phyloP scores from a whole-genome alignment of 2,797 vertebrate species.

The Halcyon smyrnensis region DNA sequence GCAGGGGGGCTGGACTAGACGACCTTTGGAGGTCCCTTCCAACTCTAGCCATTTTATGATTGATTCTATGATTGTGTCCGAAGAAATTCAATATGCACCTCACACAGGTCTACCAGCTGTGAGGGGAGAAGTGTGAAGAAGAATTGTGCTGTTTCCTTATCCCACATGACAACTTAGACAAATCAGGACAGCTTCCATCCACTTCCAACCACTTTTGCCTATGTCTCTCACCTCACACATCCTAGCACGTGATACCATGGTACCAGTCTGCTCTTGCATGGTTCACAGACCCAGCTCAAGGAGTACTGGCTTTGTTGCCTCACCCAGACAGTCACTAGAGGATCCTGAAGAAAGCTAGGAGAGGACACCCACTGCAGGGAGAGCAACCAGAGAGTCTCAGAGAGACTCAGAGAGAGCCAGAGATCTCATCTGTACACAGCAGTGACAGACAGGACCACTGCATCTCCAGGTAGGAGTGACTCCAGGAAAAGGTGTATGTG shows the following conservation, averaged over 20 bases:
- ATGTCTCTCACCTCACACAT: neutral
- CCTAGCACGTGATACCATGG: neutral
- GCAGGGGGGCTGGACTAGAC: too few species aligned
- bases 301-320: neutral
- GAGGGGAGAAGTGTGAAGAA: neutral
- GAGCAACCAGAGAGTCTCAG: neutral
- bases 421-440: neutral
- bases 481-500: neutral
- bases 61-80: neutral
- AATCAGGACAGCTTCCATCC: neutral
- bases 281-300: neutral
- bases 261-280: neutral
- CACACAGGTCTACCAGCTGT: neutral
- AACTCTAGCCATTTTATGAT: too few species aligned
- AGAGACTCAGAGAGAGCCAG: neutral
- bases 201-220: neutral
- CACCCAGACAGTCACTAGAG: neutral
- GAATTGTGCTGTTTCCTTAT: neutral
- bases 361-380: neutral
- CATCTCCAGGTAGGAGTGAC: fast-evolving
- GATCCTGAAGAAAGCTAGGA: neutral
- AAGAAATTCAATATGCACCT: neutral
- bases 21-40: too few species aligned
- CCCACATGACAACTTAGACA: neutral
- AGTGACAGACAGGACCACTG: neutral